Evolutionary conservation across 2,888 invertebrate species (phyloP).

Genomic region (Hirudinaria manillensis): DNA sequence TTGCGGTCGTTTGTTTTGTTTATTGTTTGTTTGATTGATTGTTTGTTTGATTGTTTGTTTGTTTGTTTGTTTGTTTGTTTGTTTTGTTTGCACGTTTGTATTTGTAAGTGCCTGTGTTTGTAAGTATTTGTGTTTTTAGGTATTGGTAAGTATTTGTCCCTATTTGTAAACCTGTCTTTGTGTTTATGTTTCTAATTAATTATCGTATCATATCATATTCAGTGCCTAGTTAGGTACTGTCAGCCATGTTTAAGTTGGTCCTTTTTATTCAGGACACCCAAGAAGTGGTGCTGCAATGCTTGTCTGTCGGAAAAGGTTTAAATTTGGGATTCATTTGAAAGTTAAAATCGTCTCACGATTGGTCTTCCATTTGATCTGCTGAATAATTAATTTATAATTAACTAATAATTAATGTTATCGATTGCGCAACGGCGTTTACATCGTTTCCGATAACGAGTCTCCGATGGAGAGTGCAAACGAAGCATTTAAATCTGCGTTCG

Average conservation of each 20-base stretch:
- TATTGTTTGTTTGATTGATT: neutral
- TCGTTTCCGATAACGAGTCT: too few relatives aligned
- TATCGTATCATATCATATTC: too few relatives aligned
- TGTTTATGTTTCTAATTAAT: too few relatives aligned
- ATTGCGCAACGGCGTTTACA: too few relatives aligned
- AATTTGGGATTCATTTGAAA: neutral
- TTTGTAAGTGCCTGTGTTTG: too few relatives aligned
- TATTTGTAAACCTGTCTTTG: too few relatives aligned
- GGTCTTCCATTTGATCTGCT: neutral
- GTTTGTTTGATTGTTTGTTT: neutral
- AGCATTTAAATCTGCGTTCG: too few relatives aligned
- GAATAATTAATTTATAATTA: neutral
- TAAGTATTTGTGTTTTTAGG: too few relatives aligned
- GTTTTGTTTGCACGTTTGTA: neutral
- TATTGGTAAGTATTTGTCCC: too few relatives aligned
- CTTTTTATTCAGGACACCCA: conserved; percentile 31
- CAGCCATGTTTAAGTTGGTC: too few relatives aligned
- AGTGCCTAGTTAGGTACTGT: too few relatives aligned
- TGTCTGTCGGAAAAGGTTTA: conserved; percentile 34
- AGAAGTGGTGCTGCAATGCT: conserved; percentile 36
- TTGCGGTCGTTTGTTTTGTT: conserved; percentile 4
- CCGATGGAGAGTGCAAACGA: too few relatives aligned
- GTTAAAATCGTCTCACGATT: neutral
- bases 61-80: neutral
- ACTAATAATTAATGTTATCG: neutral